Conservation (phyloP, 2,113 vertebrate species). For the Orcinus orca region DNA sequence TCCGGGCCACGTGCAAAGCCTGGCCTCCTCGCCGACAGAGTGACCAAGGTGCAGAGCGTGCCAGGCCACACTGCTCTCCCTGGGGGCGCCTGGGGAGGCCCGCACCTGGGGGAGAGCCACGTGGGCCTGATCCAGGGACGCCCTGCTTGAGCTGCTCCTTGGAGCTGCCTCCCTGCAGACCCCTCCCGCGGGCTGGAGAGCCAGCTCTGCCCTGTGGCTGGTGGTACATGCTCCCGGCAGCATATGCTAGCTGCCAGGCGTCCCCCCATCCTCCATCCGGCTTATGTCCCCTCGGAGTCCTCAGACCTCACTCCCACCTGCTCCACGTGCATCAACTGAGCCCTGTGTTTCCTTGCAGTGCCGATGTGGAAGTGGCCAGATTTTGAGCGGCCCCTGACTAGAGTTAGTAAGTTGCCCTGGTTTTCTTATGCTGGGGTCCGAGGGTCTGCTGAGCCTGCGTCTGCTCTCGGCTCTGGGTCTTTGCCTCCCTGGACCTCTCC, state of each 20-base stretch:
- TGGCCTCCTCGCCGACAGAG: neutral
- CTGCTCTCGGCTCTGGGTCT: neutral
- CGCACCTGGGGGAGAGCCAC: accelerated
- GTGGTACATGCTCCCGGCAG: neutral
- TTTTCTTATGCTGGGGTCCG: conserved; percentile 63
- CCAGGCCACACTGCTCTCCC: neutral
- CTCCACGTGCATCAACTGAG: conserved; percentile 52
- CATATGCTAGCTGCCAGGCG: too few relatives aligned
- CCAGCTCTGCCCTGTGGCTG: neutral
- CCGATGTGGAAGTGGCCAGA: conserved; percentile 90
- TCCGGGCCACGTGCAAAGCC: neutral
- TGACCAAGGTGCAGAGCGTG: accelerated
- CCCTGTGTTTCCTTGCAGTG: conserved; percentile 92
- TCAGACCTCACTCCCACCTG: neutral
- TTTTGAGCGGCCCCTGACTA: conserved; percentile 90
- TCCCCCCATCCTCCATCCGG: neutral
- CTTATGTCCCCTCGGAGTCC: neutral
- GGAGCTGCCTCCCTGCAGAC: neutral
- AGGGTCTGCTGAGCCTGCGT: neutral
- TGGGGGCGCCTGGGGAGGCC: too few relatives aligned
- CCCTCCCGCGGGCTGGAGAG: neutral
- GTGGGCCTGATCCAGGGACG: neutral
- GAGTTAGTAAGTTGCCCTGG: conserved; percentile 91
- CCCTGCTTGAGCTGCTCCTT: neutral
- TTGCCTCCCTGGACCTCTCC: neutral